phyloP scores from a whole-genome alignment of 2,888 invertebrate species.

The Nephrotoma appendiculata region DNA sequence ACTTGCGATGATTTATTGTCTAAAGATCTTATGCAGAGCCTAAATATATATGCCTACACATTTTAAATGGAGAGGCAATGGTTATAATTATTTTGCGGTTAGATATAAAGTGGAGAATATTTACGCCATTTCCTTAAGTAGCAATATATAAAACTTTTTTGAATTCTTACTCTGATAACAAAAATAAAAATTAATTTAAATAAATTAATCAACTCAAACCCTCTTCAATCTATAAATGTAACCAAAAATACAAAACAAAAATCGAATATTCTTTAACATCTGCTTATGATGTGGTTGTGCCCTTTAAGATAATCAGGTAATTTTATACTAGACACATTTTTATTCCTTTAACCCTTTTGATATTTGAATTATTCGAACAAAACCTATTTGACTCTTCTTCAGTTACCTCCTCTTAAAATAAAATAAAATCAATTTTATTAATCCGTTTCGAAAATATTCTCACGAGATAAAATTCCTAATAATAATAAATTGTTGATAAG shows the following conservation, averaged over 20 bases:
- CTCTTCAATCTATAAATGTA: neutral
- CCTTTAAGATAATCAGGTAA: neutral
- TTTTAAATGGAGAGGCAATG: neutral
- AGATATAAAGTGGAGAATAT: too few relatives aligned
- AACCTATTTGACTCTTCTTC: neutral
- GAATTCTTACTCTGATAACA: too few relatives aligned
- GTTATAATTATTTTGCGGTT: neutral
- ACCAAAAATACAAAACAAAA: neutral
- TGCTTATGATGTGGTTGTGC: neutral
- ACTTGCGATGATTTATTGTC: neutral
- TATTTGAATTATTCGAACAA: neutral
- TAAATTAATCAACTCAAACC: neutral
- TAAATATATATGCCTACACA: neutral
- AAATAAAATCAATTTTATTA: neutral
- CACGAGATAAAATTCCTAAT: neutral
- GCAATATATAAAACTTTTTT: too few relatives aligned
- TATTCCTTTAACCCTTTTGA: neutral
- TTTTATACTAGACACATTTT: neutral
- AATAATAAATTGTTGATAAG: neutral
- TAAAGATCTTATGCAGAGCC: neutral
- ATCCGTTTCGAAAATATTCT: neutral
- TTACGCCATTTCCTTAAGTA: too few relatives aligned
- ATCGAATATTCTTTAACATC: neutral
- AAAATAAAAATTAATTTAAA: neutral
- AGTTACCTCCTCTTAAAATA: neutral